Base-by-base conservation (phyloP, 2,113 vertebrate species). In the Poecile atricapillus region DNA sequence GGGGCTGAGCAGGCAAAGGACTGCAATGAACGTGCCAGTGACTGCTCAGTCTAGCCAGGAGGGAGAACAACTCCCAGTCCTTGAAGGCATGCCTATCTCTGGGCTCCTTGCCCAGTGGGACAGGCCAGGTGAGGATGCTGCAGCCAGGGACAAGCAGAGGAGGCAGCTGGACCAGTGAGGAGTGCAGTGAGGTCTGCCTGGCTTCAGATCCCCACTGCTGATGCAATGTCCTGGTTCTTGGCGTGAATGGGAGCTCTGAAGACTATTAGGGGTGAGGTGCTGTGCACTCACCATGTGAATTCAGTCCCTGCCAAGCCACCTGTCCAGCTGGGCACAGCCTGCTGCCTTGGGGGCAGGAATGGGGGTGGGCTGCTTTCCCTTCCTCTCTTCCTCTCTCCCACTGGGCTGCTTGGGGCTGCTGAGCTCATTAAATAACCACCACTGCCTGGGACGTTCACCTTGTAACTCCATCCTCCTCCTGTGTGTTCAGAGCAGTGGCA, bases 41-140 rank as follows among this genome's bases (percentile, higher is more conserved):
- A 35, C 50, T 21, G 8, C 46, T 52, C 23, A 10, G 46, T n/a
- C 33, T 6, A 18, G 22, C 50, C 59, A 19, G 10, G 19, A 85
- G 59, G 41, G 17, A 39, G 85, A 76, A 43, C 7, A 55, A 44
- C 53, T 75, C 21, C 33, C 7, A 41, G 33, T 6, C 41, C 70
- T 41, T 3, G 1, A 39, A 69, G 79, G 18, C 0, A 0, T 46
- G 64, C 44, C 65, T 28, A 0, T 52, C 24, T 49, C 49, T 0
- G 5, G 44, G 59, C 68, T 81, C 11, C 55, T 59, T 0, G 0
- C 50, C 50, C 59, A 49, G 31, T 3, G 6, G 27, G 63, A 56
- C 39, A 15, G 69, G 53, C 58, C 70, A 62, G 88, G 85, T 75
- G 68, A 50, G 78, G 73, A 24, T 56, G 49, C 74, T 76, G 75